phyloP scores from a whole-genome alignment of 2,113 vertebrate genomes.

The Pimephales promelas region DNA sequence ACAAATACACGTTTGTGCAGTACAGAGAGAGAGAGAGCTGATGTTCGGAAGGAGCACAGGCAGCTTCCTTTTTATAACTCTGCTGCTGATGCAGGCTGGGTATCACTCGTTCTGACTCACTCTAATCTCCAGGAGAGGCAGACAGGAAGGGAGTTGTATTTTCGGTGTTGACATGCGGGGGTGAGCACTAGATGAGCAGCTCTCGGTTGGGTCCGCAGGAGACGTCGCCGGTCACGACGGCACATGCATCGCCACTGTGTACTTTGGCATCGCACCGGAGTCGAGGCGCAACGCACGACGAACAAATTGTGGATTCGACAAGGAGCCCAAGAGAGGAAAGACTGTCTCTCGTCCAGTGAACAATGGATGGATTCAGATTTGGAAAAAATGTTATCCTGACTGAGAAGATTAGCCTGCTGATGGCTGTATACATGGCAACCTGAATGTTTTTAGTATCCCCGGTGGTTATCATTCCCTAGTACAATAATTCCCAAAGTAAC shows the following conservation, averaged over 20 bases:
- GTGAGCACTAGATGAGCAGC: not conserved
- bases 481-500: not conserved
- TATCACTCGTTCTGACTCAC: constrained; percentile 15
- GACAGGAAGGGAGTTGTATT: constrained; percentile 20
- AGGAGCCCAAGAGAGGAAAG: not conserved
- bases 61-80: constrained; percentile 47
- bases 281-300: not conserved
- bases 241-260: not conserved
- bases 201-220: not conserved
- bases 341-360: not conserved
- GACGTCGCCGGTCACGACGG: constrained; percentile 6
- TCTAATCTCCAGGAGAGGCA: constrained; percentile 32
- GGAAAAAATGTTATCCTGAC: not conserved
- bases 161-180: constrained; percentile 14
- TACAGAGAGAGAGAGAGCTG: not conserved
- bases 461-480: not conserved
- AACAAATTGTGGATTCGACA: not conserved
- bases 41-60: constrained; percentile 10
- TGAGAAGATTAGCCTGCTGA: not conserved
- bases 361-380: not conserved
- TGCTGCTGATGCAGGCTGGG: constrained; percentile 33
- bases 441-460: not conserved
- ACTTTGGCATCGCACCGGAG: not conserved
- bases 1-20: constrained; percentile 21
- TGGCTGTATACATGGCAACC: not conserved